phyloP scores from a whole-genome alignment of 2,888 invertebrate genomes.

The Drosophila antonietae region DNA sequence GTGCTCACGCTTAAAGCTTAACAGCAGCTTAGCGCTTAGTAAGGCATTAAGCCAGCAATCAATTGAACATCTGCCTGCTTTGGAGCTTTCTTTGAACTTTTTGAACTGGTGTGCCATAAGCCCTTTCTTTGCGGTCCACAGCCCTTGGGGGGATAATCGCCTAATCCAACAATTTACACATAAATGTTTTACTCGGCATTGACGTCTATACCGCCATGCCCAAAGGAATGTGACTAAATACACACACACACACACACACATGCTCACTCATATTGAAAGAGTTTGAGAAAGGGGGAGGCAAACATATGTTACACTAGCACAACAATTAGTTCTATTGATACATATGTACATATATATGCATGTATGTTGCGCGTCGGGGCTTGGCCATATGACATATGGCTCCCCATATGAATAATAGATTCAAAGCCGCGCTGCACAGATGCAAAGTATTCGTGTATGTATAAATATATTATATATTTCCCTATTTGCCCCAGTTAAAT shows the following conservation, averaged over 20 bases:
- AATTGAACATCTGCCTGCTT: conserved; percentile 18
- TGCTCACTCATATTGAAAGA: background rate
- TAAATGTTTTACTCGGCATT: conserved; percentile 44
- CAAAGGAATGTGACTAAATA: conserved; percentile 9
- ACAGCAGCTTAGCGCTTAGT: conserved; percentile 31
- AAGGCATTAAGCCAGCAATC: conserved; percentile 40
- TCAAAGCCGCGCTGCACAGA: conserved; percentile 59
- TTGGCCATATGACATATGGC: conserved; percentile 67
- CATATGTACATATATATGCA: conserved; percentile 40
- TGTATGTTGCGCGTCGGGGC: conserved; percentile 31
- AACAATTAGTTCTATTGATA: conserved; percentile 74
- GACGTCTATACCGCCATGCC: conserved; percentile 19
- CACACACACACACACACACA: conserved; percentile 8
- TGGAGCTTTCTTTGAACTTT: conserved; percentile 40
- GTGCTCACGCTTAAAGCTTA: conserved; percentile 22
- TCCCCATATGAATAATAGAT: conserved; percentile 71
- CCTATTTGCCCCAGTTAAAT: conserved; percentile 39
- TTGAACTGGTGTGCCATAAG: conserved; percentile 33
- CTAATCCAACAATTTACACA: conserved; percentile 60
- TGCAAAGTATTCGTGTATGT: conserved; percentile 39
- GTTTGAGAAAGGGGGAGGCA: background rate
- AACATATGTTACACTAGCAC: conserved; percentile 42
- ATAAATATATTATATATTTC: conserved; percentile 9
- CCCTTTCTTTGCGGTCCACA: conserved; percentile 17
- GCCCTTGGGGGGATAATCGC: conserved; percentile 37